phyloP scores from a whole-genome alignment of 2,888 invertebrate species.

The Plagodis dolabraria region DNA sequence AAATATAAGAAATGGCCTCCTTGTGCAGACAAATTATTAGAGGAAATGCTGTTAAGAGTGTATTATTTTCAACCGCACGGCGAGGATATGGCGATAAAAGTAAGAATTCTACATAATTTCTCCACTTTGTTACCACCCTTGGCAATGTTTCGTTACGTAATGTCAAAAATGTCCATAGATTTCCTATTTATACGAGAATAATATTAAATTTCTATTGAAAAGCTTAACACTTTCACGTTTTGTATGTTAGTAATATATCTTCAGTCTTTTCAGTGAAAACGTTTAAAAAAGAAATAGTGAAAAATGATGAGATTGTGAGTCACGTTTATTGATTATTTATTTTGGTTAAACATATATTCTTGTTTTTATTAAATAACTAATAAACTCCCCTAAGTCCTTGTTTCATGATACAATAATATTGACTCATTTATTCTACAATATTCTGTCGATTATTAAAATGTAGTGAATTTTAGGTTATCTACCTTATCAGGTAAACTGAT shows the following conservation, averaged over 20 bases:
- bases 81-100: constrained; percentile 87
- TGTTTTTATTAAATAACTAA: neutral
- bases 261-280: neutral
- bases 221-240: constrained; percentile 1
- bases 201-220: constrained; percentile 16
- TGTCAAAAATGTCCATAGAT: constrained; percentile 63
- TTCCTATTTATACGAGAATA: constrained; percentile 11
- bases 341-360: constrained; percentile 10
- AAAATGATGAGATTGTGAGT: neutral
- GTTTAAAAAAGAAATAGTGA: neutral
- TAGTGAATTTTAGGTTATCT: constrained; percentile 44
- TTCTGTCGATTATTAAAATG: constrained; percentile 10
- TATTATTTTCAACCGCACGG: constrained; percentile 85
- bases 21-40: constrained; percentile 89
- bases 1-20: constrained; percentile 87
- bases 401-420: constrained; percentile 1
- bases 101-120: constrained; percentile 70
- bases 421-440: neutral
- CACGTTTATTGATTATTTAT: constrained; percentile 19
- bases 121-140: constrained; percentile 46
- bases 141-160: constrained; percentile 81
- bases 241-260: constrained; percentile 2
- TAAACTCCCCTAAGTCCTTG: neutral
- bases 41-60: constrained; percentile 87
- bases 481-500: constrained; percentile 44